These are phyloP conservation scores for Mastomys natalensis DNA, from an alignment of 2,113 vertebrate genomes.

Conservation along the genomic window DNA sequence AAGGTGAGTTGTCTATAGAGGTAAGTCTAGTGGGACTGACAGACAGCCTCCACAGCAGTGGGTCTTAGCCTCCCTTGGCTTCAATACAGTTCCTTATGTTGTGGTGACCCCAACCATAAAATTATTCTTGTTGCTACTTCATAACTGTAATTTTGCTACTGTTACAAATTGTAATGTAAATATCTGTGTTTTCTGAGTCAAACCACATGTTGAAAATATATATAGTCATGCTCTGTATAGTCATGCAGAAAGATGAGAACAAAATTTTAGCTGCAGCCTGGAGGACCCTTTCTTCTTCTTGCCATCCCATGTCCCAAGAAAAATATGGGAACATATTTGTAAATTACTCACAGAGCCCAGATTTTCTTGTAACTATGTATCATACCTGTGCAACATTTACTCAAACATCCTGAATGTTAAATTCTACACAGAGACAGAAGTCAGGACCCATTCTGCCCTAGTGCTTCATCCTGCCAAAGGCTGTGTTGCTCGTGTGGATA, in stretches of 20 bases:
- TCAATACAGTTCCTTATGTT: background rate
- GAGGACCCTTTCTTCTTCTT: background rate
- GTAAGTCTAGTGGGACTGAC: conserved; percentile 22
- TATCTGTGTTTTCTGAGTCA: too few relatives aligned
- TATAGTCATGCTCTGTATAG: background rate
- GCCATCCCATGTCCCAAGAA: background rate
- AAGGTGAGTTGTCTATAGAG: conserved; percentile 86
- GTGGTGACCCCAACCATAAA: background rate
- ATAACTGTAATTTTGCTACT: background rate
- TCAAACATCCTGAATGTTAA: background rate
- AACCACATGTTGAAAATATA: background rate
- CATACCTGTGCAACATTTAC: background rate
- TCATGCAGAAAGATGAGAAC: background rate
- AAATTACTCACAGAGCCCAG: background rate
- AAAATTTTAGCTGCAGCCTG: background rate
- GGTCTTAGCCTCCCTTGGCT: background rate
- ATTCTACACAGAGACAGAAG: background rate
- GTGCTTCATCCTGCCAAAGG: background rate
- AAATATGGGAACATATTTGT: conserved; percentile 4
- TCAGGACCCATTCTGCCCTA: background rate
- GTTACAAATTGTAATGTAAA: background rate
- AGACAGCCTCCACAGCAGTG: background rate
- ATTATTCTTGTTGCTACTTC: background rate
- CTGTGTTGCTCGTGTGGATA: background rate
- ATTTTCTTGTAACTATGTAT: conserved; percentile 6